Percentiles rank a stretch among this genome's conserved stretches.
phyloP scores from a whole-genome alignment of 64 coral and sea anemone genomes.

The Stichodactyla helianthus region DNA sequence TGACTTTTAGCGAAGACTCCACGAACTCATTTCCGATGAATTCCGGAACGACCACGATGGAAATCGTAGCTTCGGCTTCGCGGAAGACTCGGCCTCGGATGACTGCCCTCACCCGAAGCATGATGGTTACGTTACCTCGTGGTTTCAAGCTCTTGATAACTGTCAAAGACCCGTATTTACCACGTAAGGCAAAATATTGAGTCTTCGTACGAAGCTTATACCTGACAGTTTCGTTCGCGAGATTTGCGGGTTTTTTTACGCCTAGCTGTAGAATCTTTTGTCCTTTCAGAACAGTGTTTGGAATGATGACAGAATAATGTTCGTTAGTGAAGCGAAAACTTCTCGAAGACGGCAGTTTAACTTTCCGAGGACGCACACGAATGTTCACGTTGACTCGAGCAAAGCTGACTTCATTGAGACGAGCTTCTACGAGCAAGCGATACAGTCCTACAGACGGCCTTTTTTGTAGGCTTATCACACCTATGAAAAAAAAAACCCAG shows the following conservation, averaged over 20 bases:
- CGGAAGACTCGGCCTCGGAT: constrained; percentile 1
- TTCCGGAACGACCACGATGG: constrained; percentile 45
- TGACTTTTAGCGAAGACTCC: constrained; percentile 29
- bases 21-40: constrained; percentile 57
- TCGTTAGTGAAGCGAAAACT: constrained; percentile 30
- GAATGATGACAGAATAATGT: constrained; percentile 51
- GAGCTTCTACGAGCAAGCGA: constrained; percentile 41
- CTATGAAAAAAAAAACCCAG: background rate
- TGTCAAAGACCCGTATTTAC: constrained; percentile 26
- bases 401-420: constrained; percentile 22
- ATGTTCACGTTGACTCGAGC: constrained; percentile 17
- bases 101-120: constrained; percentile 1
- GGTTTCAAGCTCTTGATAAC: constrained; percentile 18
- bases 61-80: constrained; percentile 35
- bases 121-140: background rate
- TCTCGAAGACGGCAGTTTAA: background rate
- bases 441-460: constrained; percentile 9
- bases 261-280: constrained; percentile 47
- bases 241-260: constrained; percentile 16
- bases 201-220: constrained; percentile 36
- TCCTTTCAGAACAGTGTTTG: constrained; percentile 32
- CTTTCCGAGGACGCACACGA: background rate
- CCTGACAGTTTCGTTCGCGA: background rate
- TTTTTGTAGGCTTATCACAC: background rate
- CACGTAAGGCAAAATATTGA: constrained; percentile 20